Conservation (phyloP, 2,888 invertebrate species). For the Himalopsyche tibetana region DNA sequence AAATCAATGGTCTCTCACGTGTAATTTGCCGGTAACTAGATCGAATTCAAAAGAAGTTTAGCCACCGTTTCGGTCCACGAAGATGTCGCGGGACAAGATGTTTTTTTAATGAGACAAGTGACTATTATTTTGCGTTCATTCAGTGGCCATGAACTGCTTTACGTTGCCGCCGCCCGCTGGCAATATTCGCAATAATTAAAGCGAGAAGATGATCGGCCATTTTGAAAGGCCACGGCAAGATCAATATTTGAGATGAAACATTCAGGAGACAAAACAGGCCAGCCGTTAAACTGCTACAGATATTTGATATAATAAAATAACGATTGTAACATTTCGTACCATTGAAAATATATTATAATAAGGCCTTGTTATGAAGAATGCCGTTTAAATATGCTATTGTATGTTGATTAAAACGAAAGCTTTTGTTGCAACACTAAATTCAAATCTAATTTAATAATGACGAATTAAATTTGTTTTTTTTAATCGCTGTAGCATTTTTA, state of each 20-base stretch:
- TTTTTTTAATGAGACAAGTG: background rate
- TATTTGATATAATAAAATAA: background rate
- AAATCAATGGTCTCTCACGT: background rate
- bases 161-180: background rate
- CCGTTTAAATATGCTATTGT: background rate
- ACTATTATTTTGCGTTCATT: constrained; percentile 2
- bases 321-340: background rate
- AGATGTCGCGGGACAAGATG: background rate
- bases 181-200: background rate
- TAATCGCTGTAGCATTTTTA: too few species aligned
- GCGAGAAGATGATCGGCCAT: constrained; percentile 1
- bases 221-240: constrained; percentile 3
- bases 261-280: background rate
- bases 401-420: background rate
- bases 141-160: constrained; percentile 1
- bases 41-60: background rate
- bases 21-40: background rate
- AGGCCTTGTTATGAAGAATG: background rate
- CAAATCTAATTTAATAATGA: too few species aligned
- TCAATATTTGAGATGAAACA: constrained; percentile 32
- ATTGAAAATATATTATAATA: too few species aligned
- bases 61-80: constrained; percentile 1
- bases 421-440: too few species aligned
- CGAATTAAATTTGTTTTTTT: too few species aligned
- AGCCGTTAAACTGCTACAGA: too few species aligned